These are phyloP conservation scores for Cyprinodon diabolis DNA, from an alignment of 2,797 vertebrate species.

Conservation along the genomic window DNA sequence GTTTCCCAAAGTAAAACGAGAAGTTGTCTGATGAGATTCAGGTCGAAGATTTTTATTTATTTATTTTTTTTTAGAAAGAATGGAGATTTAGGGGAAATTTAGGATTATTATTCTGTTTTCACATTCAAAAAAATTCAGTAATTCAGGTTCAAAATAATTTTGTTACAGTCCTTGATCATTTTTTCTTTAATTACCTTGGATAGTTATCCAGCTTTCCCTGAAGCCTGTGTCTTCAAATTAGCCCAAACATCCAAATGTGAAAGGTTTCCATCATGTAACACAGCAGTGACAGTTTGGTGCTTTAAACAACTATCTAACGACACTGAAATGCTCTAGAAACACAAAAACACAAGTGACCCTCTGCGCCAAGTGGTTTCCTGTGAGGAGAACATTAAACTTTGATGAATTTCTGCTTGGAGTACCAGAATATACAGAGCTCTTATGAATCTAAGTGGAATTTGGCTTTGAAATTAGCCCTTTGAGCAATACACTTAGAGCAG, in stretches of 20 bases:
- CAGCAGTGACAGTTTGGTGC: conserved; percentile 14
- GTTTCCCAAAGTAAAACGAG: too few species aligned
- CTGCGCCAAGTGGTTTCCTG: conserved; percentile 60
- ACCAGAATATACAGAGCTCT: conserved; percentile 56
- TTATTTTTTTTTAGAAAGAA: too few species aligned
- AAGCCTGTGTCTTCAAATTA: conserved; percentile 1
- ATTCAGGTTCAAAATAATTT: neutral
- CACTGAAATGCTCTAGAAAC: conserved; percentile 18
- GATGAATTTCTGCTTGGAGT: conserved; percentile 72
- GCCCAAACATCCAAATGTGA: neutral
- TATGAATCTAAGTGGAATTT: conserved; percentile 70
- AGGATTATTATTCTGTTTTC: too few species aligned
- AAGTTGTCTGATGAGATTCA: too few species aligned
- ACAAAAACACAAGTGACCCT: conserved; percentile 28
- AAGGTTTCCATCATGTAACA: neutral
- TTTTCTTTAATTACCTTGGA: neutral
- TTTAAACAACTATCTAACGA: conserved; percentile 50
- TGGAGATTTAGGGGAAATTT: too few species aligned
- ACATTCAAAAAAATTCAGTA: neutral
- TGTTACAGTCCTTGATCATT: neutral
- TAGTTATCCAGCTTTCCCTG: neutral
- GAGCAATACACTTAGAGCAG: conserved; percentile 64
- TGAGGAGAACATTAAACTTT: conserved; percentile 70
- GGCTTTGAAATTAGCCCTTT: conserved; percentile 74
- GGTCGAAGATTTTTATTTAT: too few species aligned